Evolutionary conservation across 2,797 vertebrate species (phyloP).

Genomic region (Fundulus diaphanus): DNA sequence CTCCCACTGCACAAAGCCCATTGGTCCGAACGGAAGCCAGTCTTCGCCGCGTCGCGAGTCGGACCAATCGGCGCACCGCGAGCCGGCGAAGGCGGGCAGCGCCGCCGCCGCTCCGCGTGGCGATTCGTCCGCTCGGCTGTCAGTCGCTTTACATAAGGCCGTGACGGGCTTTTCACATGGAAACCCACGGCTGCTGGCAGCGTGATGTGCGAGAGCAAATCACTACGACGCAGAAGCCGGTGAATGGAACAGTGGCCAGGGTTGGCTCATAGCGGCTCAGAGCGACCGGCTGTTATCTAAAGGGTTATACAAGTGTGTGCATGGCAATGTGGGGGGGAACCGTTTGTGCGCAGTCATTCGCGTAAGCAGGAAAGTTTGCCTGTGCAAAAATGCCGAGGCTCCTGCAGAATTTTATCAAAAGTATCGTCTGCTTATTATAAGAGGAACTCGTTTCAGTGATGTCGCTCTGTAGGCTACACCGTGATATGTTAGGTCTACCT

Average conservation of each 20-base stretch:
- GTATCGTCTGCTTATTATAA: slow-evolving; percentile 8
- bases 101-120: background rate
- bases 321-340: slow-evolving; percentile 58
- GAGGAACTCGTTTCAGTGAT: background rate
- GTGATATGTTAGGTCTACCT: background rate
- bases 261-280: slow-evolving; percentile 69
- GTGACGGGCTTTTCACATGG: slow-evolving; percentile 78
- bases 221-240: slow-evolving; percentile 54
- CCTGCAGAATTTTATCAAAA: slow-evolving; percentile 22
- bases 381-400: background rate
- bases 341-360: slow-evolving; percentile 24
- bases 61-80: slow-evolving; percentile 13
- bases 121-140: slow-evolving; percentile 47
- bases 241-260: slow-evolving; percentile 70
- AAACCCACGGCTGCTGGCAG: slow-evolving; percentile 63
- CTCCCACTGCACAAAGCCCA: slow-evolving; percentile 23
- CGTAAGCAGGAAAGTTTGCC: slow-evolving; percentile 25
- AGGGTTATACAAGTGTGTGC: slow-evolving; percentile 84
- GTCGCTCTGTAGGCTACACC: background rate
- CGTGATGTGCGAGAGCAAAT: slow-evolving; percentile 67
- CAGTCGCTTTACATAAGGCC: slow-evolving; percentile 80
- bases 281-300: slow-evolving; percentile 78
- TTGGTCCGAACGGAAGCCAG: slow-evolving; percentile 32
- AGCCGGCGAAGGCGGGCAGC: background rate
- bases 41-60: accelerated